These are phyloP conservation scores for Poeciliopsis retropinna DNA, from an alignment of 2,113 vertebrate genomes.

Conservation along the genomic window DNA sequence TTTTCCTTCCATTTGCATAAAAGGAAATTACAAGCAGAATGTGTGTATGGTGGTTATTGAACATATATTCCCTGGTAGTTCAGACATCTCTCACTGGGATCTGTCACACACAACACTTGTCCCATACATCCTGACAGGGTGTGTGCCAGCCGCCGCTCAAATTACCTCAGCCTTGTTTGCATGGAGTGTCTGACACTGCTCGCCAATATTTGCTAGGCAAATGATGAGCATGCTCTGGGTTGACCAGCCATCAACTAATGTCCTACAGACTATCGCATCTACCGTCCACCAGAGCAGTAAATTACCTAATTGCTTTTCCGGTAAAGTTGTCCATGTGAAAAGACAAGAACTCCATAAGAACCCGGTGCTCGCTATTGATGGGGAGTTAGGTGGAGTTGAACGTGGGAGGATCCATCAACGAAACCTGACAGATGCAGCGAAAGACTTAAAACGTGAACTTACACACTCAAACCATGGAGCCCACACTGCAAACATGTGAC, in stretches of 20 bases:
- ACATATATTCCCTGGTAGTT: not conserved
- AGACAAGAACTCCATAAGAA: not conserved
- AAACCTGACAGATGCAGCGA: no score
- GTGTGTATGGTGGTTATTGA: not conserved
- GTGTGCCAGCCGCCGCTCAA: constrained; percentile 15
- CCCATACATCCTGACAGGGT: not conserved
- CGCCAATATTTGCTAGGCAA: constrained; percentile 71
- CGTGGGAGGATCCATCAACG: no score
- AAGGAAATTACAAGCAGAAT: not conserved
- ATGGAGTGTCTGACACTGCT: constrained; percentile 47
- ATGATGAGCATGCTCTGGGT: constrained; percentile 45
- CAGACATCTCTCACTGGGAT: not conserved
- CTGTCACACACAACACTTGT: constrained; percentile 15
- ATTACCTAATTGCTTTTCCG: not conserved
- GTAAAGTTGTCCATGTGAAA: not conserved
- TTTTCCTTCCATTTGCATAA: not conserved
- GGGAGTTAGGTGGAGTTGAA: no score
- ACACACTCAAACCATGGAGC: no score
- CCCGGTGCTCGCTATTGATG: not conserved
- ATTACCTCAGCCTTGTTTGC: constrained; percentile 62
- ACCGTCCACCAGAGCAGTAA: not conserved
- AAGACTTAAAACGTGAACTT: no score
- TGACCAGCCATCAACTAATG: constrained; percentile 34
- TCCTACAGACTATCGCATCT: constrained; percentile 12
- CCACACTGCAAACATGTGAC: no score